These are phyloP conservation scores for Dicrostonyx torquatus DNA, from an alignment of 2,797 vertebrate genomes.

Conservation along the genomic window DNA sequence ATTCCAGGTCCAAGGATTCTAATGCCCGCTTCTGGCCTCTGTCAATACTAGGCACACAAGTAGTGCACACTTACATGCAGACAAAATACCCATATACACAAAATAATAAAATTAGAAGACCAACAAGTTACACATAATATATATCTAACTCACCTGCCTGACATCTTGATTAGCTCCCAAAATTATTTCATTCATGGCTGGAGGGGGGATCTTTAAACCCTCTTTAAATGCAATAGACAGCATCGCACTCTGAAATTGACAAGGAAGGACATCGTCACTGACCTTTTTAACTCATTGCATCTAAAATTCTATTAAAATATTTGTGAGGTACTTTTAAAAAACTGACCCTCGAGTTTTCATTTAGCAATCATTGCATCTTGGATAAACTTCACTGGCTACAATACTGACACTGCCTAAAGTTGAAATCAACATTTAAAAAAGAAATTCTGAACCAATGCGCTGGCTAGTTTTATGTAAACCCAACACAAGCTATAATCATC, in stretches of 20 bases:
- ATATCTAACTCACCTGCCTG: constrained; percentile 91
- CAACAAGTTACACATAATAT: background rate
- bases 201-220: constrained; percentile 95
- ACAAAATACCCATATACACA: background rate
- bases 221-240: constrained; percentile 98
- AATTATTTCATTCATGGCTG: constrained; percentile 98
- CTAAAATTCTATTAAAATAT: background rate
- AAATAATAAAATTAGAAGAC: background rate
- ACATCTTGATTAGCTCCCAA: constrained; percentile 97
- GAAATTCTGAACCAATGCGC: background rate
- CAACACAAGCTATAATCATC: background rate
- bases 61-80: background rate
- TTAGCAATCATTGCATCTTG: background rate
- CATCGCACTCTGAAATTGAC: constrained; percentile 93
- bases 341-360: background rate
- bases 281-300: background rate
- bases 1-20: background rate
- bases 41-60: background rate
- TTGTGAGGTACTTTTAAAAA: constrained; percentile 47
- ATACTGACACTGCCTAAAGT: background rate
- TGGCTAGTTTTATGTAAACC: background rate
- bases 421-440: background rate
- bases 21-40: background rate
- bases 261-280: background rate
- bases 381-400: background rate